A percentile compares a stretch with the other conserved stretches of the same genome.
phyloP scores from a whole-genome alignment of 2,888 invertebrate species.

The Agrochola litura region DNA sequence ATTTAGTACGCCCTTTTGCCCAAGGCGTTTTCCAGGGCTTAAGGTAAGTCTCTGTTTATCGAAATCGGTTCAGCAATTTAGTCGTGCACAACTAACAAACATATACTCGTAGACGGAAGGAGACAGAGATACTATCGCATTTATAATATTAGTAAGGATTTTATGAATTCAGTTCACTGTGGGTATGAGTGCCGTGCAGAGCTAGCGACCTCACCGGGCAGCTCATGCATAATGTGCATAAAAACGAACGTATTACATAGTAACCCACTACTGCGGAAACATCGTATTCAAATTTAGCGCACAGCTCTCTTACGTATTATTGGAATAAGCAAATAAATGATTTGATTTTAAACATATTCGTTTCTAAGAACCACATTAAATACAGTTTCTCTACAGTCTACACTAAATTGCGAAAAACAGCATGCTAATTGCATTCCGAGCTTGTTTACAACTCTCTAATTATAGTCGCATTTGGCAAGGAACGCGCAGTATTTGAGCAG shows the following conservation, averaged over 20 bases:
- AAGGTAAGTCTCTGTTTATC: background rate
- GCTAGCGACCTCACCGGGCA: slow-evolving; percentile 14
- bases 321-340: background rate
- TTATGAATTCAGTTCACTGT: slow-evolving; percentile 28
- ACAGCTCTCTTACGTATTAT: slow-evolving; percentile 30
- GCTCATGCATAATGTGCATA: slow-evolving; percentile 43
- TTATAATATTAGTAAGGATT: slow-evolving; percentile 14
- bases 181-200: background rate
- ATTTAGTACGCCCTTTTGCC: background rate
- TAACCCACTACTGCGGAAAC: background rate
- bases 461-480: slow-evolving; percentile 22
- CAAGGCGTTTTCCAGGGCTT: no score
- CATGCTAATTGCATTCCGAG: slow-evolving; percentile 26
- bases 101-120: background rate
- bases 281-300: slow-evolving; percentile 18
- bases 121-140: background rate
- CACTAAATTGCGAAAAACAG: background rate
- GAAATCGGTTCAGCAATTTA: background rate
- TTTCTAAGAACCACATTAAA: slow-evolving; percentile 11
- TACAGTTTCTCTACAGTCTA: slow-evolving; percentile 1
- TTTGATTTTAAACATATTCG: slow-evolving; percentile 1
- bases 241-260: slow-evolving; percentile 13
- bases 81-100: background rate
- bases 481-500: background rate
- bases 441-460: slow-evolving; percentile 38